Base-by-base conservation (phyloP, 2,797 vertebrate genomes). In the Centroberyx gerrardi region DNA sequence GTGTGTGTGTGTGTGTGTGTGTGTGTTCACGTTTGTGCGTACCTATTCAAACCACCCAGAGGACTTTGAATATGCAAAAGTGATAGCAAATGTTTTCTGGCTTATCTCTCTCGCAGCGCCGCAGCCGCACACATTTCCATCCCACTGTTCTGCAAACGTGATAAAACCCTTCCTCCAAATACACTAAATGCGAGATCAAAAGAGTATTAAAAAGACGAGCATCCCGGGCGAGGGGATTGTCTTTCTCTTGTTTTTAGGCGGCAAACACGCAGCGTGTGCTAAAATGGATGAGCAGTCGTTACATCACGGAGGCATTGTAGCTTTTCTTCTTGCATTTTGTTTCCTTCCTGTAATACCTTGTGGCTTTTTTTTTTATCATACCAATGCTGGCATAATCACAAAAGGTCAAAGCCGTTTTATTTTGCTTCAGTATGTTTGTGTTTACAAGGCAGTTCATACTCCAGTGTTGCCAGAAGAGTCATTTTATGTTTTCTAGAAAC, bases 31-130 rank as follows among this genome's bases (percentile, higher is more conserved):
- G 61, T 72, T 61, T 38, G 38, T 70, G 52, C 55, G 54, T 76
- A 74, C 31, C 60, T 73, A 76, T 85, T 86, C 81, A 88, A 75
- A 81, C 29, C 61, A 79, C 78, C 62, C 75, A 42, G 62, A 67
- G 63, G 61, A 87, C 72, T 87, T 83, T 92, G 75, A 83, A 90
- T 87, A 91, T 93, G 81, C 77, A 22, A 90, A 91, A 92, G 68
- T 77, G 55, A 49, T 42, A 67, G 53, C 81, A 88, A 83, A 86
- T 86, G 62, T 83, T 85, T 85, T 62, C 61, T 49, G 59, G 52
- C 71, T 88, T 90, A 90, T 90, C 88, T 71, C 71, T 67, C 13
- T 79, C 51, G 55, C 40, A 63, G 66, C 66, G 78, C 46, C 0
- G 61, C 68, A 65, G 64, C 76, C 63, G 71, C 62, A 5, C 72